These are phyloP conservation scores for Danio tinwini DNA, from an alignment of 2,797 vertebrate genomes.

Conservation along the genomic window DNA sequence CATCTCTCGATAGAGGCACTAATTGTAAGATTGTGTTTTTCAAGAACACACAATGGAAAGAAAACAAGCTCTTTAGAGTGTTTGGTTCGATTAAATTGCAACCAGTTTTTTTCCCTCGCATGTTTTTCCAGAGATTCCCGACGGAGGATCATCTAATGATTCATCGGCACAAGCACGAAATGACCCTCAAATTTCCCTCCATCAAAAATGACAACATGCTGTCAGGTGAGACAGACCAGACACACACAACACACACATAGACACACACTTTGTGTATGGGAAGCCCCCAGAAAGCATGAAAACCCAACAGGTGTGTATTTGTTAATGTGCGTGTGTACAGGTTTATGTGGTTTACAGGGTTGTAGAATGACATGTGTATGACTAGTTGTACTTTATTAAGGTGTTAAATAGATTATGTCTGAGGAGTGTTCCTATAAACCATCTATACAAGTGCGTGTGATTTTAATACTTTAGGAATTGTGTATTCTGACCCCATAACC, in stretches of 20 bases:
- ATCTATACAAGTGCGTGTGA: no score
- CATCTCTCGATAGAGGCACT: neutral
- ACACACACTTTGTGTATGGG: neutral
- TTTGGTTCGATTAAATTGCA: conserved; percentile 22
- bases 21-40: conserved; percentile 30
- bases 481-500: no score
- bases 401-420: no score
- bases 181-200: conserved; percentile 99
- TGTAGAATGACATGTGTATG: no score
- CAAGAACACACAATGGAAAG: neutral
- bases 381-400: no score
- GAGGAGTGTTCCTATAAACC: no score
- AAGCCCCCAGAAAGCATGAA: no score
- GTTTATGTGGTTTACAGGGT: no score
- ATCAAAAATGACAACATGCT: conserved; percentile 99
- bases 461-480: no score
- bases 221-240: conserved; percentile 87
- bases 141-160: conserved; percentile 99
- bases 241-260: conserved; percentile 24
- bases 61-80: conserved; percentile 26
- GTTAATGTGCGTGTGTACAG: no score
- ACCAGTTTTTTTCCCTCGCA: conserved; percentile 28
- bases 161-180: conserved; percentile 99
- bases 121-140: conserved; percentile 89
- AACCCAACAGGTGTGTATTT: no score